phyloP scores from a whole-genome alignment of 2,113 vertebrate species.

The Chloropsis hardwickii region DNA sequence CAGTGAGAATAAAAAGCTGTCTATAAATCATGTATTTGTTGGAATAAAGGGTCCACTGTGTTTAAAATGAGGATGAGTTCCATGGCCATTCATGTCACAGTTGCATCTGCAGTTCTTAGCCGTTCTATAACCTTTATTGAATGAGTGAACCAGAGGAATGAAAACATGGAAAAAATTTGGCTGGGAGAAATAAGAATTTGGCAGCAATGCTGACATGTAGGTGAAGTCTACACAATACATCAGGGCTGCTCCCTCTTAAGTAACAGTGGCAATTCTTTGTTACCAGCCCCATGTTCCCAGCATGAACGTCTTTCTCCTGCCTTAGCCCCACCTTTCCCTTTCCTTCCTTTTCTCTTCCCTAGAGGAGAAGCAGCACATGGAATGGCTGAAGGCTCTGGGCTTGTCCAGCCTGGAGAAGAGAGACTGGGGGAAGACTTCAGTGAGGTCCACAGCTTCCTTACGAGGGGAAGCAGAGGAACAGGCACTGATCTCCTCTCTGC shows the following conservation, averaged over 20 bases:
- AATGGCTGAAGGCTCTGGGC: too few species aligned
- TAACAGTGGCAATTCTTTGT: background rate
- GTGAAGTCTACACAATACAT: background rate
- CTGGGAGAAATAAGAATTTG: background rate
- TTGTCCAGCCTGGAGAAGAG: background rate
- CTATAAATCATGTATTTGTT: background rate
- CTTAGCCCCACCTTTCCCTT: background rate
- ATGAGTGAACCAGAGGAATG: background rate
- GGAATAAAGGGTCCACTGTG: background rate
- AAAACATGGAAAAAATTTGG: background rate
- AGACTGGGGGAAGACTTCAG: background rate
- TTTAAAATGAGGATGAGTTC: background rate
- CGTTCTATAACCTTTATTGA: background rate
- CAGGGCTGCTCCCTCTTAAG: rapidly evolving
- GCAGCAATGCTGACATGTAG: background rate
- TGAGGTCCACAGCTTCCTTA: rapidly evolving
- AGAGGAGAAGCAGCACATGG: background rate
- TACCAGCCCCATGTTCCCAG: background rate
- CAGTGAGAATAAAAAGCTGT: background rate
- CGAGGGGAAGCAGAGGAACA: background rate
- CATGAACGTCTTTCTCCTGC: background rate
- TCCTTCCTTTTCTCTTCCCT: background rate
- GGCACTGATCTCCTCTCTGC: background rate
- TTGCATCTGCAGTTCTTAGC: background rate
- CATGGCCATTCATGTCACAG: background rate